phyloP scores from a whole-genome alignment of 2,797 vertebrate genomes.

The Furcifer pardalis region DNA sequence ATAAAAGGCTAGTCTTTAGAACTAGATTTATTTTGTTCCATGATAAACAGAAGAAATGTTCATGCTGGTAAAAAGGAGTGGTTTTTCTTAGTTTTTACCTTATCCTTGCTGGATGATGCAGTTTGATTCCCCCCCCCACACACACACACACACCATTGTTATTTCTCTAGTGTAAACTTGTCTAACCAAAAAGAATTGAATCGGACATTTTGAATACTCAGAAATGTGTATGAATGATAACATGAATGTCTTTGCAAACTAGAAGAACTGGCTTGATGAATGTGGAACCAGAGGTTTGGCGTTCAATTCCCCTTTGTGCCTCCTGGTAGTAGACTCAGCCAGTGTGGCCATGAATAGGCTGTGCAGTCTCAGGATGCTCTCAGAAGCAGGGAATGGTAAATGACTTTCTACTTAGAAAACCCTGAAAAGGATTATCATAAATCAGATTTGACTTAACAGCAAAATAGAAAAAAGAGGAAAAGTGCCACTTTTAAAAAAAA shows the following conservation, averaged over 20 bases:
- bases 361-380: too few species aligned
- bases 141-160: too few species aligned
- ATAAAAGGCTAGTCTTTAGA: conserved; percentile 17
- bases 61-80: neutral
- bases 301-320: too few species aligned
- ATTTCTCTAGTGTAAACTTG: neutral
- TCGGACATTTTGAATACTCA: neutral
- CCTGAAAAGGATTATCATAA: too few species aligned
- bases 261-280: neutral
- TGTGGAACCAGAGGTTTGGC: too few species aligned
- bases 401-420: too few species aligned
- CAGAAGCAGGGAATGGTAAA: too few species aligned
- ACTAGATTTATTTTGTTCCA: neutral
- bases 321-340: too few species aligned
- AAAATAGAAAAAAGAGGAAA: neutral
- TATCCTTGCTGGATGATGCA: neutral
- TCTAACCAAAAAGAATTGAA: neutral
- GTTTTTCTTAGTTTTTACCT: neutral
- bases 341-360: too few species aligned
- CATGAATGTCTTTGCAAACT: neutral
- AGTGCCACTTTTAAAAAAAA: neutral
- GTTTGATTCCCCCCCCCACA: neutral
- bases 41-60: neutral
- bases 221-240: neutral
- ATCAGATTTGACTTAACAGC: too few species aligned